Evolutionary conservation across 2,888 invertebrate species (phyloP), one percentile per base, ranked within the genome.

Genomic region (Tiliacea aurago): DNA sequence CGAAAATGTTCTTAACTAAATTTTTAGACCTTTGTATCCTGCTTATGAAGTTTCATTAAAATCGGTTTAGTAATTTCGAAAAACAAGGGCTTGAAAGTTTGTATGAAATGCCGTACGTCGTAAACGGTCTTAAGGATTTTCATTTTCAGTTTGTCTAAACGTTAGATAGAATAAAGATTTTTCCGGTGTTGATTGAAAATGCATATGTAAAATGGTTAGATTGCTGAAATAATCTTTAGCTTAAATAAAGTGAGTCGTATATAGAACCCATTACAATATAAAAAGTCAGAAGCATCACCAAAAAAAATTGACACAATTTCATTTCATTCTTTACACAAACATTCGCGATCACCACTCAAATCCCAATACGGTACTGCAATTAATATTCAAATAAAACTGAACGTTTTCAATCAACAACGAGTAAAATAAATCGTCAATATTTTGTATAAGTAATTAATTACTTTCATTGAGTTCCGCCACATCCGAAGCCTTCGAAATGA

Each of bases 401-500:
- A 33, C 20, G 51, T 41, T 72, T 73, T 66, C 28, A 37, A 77
- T 41, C 66, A 55, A 56, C 47, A 53, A 33, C 43, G 59, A 61
- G 65, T 18, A 47, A 79, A 81, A 76, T 45, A 58, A 74, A 59
- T 69, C 55, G 41, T 53, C 75, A 80, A 74, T 79, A 77, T 83
- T 75, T 69, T 65, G 56, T 72, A 47, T 49, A 3, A 28, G 28
- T 28, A 49, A 70, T 79, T 72, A 73, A 85, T 77, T 70, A 73
- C 45, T 69, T 67, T 63, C 65, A 85, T 77, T 76, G 45, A 75
- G 68, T 51, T 51, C 65, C 33, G 13, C 67, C 51, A 66, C 62
- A 58, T 66, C 61, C 20, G 58, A 66, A 55, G 33, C 53, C 15
- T 18, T 41, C 6, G 6, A 43, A 51, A 51, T 64, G 64, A 53